Evolutionary conservation across 2,888 invertebrate species (phyloP).

Genomic region (Amphipyra berbera): DNA sequence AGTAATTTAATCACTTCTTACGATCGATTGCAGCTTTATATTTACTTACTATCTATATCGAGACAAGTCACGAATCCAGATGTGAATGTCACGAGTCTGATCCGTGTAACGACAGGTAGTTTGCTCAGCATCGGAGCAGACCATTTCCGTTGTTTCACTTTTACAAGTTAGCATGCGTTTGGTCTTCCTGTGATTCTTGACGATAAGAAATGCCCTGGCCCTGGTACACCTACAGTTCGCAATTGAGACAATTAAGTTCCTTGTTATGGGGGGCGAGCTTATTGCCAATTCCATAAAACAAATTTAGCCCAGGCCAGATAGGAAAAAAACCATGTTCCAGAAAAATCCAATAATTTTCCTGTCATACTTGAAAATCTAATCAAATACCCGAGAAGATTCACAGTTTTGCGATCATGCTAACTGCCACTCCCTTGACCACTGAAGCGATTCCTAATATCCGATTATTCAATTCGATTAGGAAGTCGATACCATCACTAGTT

Average conservation of each 20-base stretch:
- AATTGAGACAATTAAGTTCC: too few species aligned
- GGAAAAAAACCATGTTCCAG: too few species aligned
- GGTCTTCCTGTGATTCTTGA: too few species aligned
- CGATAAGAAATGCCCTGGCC: too few species aligned
- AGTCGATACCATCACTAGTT: conserved; percentile 44
- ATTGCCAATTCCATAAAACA: too few species aligned
- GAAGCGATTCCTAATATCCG: conserved; percentile 25
- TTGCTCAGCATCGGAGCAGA: background rate
- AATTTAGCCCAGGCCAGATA: too few species aligned
- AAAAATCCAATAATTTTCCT: too few species aligned
- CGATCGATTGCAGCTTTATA: conserved; percentile 28
- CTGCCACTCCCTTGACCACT: background rate
- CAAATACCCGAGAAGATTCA: too few species aligned
- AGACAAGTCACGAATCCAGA: conserved; percentile 25
- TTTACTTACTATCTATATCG: conserved; percentile 23
- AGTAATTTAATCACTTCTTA: conserved; percentile 43
- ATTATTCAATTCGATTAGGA: conserved; percentile 30
- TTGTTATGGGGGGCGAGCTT: too few species aligned
- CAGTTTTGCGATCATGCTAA: background rate
- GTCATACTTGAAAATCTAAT: too few species aligned
- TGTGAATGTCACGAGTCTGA: conserved; percentile 18
- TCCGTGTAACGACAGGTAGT: conserved; percentile 13
- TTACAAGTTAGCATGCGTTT: background rate
- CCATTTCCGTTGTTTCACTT: background rate
- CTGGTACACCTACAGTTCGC: too few species aligned